Evolutionary conservation across 2,113 vertebrate genomes (phyloP).

Genomic region (Neotragus moschatus): DNA sequence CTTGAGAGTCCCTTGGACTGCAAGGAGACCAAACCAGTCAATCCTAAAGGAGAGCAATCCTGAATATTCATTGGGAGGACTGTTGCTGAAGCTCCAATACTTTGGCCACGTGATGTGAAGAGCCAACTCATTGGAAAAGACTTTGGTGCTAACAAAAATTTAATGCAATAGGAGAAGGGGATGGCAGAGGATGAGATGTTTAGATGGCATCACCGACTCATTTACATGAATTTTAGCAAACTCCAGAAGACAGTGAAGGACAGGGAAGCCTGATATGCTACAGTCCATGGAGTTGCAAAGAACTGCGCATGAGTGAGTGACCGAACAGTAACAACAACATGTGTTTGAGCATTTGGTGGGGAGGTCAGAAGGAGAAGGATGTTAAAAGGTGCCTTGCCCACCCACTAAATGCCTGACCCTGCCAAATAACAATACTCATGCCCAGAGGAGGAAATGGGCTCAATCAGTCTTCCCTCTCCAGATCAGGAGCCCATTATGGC

Average conservation of each 20-base stretch:
- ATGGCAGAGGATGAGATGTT: neutral
- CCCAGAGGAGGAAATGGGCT: neutral
- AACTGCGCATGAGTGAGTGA: neutral
- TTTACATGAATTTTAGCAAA: neutral
- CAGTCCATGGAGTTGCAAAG: neutral
- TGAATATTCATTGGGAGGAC: neutral
- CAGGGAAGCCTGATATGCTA: neutral
- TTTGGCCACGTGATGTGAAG: neutral
- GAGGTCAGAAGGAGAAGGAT: rapidly evolving
- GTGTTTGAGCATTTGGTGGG: neutral
- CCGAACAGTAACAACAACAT: rapidly evolving
- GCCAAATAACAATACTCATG: neutral
- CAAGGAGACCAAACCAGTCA: neutral
- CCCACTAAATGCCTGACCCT: neutral
- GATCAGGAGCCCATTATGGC: neutral
- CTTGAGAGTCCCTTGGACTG: neutral
- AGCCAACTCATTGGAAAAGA: neutral
- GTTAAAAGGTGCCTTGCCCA: too few relatives aligned
- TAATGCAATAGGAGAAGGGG: neutral
- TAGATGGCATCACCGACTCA: neutral
- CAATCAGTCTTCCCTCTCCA: rapidly evolving
- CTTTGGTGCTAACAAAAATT: neutral
- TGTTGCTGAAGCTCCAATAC: neutral
- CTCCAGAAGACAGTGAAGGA: neutral
- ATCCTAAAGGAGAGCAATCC: neutral